Conservation (phyloP, 2,797 vertebrate genomes). For the Philypnodon macrostomus region DNA sequence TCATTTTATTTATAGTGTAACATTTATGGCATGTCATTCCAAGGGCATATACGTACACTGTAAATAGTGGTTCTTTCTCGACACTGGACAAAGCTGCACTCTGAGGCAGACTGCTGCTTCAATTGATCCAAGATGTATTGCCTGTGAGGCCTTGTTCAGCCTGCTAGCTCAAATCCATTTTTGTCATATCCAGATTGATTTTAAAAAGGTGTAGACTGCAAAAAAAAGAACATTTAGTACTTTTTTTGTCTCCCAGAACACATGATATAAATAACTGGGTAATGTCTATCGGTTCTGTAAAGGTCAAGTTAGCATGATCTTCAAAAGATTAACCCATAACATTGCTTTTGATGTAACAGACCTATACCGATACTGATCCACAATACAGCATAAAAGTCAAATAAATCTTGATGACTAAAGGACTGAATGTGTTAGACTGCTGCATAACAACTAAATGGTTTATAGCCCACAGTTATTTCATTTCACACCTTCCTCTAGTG, state of each 20-base stretch:
- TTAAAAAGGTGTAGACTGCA: slow-evolving; percentile 1
- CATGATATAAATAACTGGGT: neutral
- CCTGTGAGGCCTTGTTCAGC: slow-evolving; percentile 14
- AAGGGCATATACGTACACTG: slow-evolving; percentile 32
- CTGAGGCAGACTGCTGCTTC: neutral
- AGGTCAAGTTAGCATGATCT: neutral
- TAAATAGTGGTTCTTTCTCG: slow-evolving; percentile 21
- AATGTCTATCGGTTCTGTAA: neutral
- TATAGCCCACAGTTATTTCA: slow-evolving; percentile 1
- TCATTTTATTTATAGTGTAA: slow-evolving; percentile 6
- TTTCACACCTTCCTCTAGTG: slow-evolving; percentile 2
- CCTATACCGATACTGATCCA: too few species aligned
- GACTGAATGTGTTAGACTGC: neutral
- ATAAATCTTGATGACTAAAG: too few species aligned
- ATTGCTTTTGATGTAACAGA: too few species aligned
- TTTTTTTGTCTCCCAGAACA: slow-evolving; percentile 1
- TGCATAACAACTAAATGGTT: slow-evolving; percentile 1
- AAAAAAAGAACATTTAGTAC: slow-evolving; percentile 5
- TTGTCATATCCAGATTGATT: slow-evolving; percentile 16
- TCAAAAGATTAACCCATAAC: neutral
- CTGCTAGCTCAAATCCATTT: slow-evolving; percentile 11
- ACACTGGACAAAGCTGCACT: slow-evolving; percentile 21
- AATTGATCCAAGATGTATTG: slow-evolving; percentile 24
- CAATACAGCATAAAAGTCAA: too few species aligned
- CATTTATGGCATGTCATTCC: slow-evolving; percentile 31